These are phyloP conservation scores for Polymixis flavicincta DNA, from an alignment of 2,888 invertebrate genomes.

Conservation along the genomic window DNA sequence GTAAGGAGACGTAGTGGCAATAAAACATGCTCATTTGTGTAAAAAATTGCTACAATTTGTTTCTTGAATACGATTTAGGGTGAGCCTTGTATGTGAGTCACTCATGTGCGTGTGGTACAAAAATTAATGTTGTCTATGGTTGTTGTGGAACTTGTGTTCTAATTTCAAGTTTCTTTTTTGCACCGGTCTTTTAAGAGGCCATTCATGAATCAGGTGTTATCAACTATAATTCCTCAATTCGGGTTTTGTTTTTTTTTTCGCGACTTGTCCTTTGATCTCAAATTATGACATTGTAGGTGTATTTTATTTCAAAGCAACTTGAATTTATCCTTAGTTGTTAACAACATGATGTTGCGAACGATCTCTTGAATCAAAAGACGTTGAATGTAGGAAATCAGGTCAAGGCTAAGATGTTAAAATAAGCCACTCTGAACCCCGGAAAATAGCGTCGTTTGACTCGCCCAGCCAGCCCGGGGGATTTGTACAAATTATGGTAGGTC, in stretches of 20 bases:
- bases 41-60: constrained; percentile 46
- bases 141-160: constrained; percentile 5
- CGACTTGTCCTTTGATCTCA: background rate
- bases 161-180: background rate
- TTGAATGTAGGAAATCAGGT: constrained; percentile 23
- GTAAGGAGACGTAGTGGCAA: constrained; percentile 15
- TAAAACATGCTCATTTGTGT: constrained; percentile 48
- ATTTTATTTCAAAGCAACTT: background rate
- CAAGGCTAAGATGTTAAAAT: constrained; percentile 24
- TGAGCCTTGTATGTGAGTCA: constrained; percentile 22
- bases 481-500: constrained; percentile 2
- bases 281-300: background rate
- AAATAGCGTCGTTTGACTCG: constrained; percentile 25
- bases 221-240: background rate
- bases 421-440: constrained; percentile 8
- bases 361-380: constrained; percentile 4
- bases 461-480: constrained; percentile 3
- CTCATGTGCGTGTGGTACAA: background rate
- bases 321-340: background rate
- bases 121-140: constrained; percentile 12
- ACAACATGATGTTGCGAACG: background rate
- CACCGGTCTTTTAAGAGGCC: background rate
- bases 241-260: too few relatives aligned
- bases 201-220: background rate
- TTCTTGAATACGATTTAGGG: constrained; percentile 24